Evolutionary conservation across 2,888 invertebrate species (phyloP), one percentile per base, ranked within the genome.

Genomic region (Amiota minor): DNA sequence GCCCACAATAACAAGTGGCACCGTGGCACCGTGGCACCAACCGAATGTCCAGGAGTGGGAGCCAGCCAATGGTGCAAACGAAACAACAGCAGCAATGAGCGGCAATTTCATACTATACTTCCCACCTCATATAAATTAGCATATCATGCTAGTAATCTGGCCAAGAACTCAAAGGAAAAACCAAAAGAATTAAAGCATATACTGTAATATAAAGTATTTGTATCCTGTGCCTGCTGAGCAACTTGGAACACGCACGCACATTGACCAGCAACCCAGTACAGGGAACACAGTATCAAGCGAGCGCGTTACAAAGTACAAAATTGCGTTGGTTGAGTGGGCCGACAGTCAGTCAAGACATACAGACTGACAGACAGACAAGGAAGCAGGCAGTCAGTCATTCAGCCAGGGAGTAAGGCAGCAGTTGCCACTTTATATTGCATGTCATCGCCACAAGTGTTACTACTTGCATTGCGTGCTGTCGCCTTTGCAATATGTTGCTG

Each of bases 81-180:
- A 16, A 56, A 56, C 16, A n/a, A 9, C n/a, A 59, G 18, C 78
- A 76, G 35, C 35, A 35, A 73, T 64, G 72, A 73, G 77, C 78
- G 14, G 62, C 71, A 45, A 65, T 68, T 59, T 59, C 70, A 53
- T 50, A 49, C 50, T 68, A 23, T 46, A n/a, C 68, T 61, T 74
- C 74, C 76, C 75, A 72, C 81, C 77, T 77, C 82, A 80, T 84
- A 86, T 86, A 84, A 83, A 83, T 83, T 83, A 86, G 83, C 86
- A 83, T 83, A 83, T 83, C 83, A 82, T 85, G 85, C 83, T 83
- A 83, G 83, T 83, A 83, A 83, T 83, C 83, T 83, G 81, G 80
- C 35, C 35, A 78, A 76, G 84, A 83, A 56, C 49, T 14, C 11
- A 23, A 82, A 81, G 81, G 79, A 86, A 81, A 75, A 45, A 62